Evolutionary conservation across 2,113 vertebrate genomes (phyloP).

Genomic region (Sphyrna mokarran): DNA sequence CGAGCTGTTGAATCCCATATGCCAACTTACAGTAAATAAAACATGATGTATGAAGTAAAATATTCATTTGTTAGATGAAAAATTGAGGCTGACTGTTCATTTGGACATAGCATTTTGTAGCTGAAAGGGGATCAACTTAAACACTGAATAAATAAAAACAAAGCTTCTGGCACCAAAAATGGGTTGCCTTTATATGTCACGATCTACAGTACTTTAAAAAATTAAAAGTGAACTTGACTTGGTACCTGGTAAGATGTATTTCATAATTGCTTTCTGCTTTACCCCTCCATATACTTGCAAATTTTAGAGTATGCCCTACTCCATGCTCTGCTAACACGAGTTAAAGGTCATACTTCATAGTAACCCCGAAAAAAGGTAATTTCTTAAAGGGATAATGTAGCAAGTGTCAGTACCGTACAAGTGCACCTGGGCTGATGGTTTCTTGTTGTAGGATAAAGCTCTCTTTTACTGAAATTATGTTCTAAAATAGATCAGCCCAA

Average conservation of each 20-base stretch:
- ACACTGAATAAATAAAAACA: too few species aligned
- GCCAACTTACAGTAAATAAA: too few species aligned
- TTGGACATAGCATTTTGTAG: too few species aligned
- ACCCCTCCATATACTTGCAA: not conserved
- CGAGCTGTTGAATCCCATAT: too few species aligned
- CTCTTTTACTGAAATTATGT: not conserved
- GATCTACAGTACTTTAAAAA: not conserved
- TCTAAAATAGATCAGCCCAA: not conserved
- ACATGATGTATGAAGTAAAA: too few species aligned
- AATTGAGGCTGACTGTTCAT: too few species aligned
- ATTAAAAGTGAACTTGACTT: not conserved
- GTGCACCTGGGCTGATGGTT: not conserved
- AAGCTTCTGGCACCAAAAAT: too few species aligned
- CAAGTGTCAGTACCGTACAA: not conserved
- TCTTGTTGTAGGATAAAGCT: not conserved
- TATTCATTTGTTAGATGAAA: too few species aligned
- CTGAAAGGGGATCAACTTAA: too few species aligned
- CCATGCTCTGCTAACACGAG: not conserved
- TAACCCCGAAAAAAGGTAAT: not conserved
- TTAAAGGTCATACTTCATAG: not conserved
- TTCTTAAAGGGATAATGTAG: not conserved
- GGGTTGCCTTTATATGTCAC: too few species aligned
- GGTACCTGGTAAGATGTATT: not conserved
- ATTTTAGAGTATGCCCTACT: not conserved
- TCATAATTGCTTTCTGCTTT: not conserved